Base-by-base conservation (phyloP, 2,797 vertebrate species). In the Acipenser oxyrinchus region DNA sequence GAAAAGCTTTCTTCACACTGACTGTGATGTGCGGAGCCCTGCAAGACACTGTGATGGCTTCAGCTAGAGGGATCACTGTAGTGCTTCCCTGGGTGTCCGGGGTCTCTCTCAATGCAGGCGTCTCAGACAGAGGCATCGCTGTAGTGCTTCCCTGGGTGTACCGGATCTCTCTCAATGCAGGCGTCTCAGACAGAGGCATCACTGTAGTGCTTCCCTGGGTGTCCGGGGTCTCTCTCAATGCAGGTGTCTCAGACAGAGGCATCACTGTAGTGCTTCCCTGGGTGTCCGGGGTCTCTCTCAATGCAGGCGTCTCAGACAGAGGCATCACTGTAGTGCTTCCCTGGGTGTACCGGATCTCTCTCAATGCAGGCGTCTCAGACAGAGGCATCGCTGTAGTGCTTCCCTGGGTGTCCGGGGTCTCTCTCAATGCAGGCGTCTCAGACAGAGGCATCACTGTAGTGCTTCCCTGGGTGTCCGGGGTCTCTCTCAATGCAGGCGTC, bases 41-140 rank as follows among this genome's bases (percentile, higher is more conserved):
- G 61, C 96, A 98, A 2, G 85, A 67, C 58, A 96, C 89, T 0
- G 67, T 71, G 51, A 90, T 75, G 55, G 61, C 68, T 6, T 68
- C 69, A 0, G 48, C 7, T 5, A 12, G 3, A 7, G 59, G 18
- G 23, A 64, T 51, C 51, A 66, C 15, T 2, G 10, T 50, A 49
- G 3, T 2, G 49, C 7, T 62, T 57, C 57, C n/a, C 37, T 4
- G 57, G 15, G 65, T 7, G 11, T 4, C 53, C 59, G 1, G 10
- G 11, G 11, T 9, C 23, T 37, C 23, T 37, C 4, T 37, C 23
- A 55, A 62, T 15, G 11, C 11, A 48, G 10, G 8, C 8, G 10
- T 37, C 23, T 37, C 23, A 59, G 10, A 8, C 7, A n/a, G 15
- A 12, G 55, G 13, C 3, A 49, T 37, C 9, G 7, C 50, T 10